Conservation (phyloP, 1,140 invertebrate species). For the Drosophila paulistorum region DNA sequence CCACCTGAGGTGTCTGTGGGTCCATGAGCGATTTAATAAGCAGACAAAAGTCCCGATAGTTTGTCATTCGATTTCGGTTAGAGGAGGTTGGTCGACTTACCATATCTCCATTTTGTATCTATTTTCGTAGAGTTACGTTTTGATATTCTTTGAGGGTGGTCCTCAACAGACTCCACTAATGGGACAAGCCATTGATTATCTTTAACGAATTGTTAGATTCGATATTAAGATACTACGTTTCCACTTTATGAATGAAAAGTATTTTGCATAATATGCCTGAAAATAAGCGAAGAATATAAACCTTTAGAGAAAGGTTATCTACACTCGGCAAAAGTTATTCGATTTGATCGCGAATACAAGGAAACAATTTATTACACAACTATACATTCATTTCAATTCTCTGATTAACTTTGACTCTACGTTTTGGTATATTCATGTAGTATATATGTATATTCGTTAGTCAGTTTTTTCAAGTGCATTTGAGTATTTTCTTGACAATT, state of each 20-base stretch:
- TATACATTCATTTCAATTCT: too few relatives aligned
- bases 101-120: slow-evolving; percentile 45
- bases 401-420: too few relatives aligned
- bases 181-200: slow-evolving; percentile 17
- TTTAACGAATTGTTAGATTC: slow-evolving; percentile 31
- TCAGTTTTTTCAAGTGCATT: slow-evolving; percentile 33
- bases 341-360: too few relatives aligned
- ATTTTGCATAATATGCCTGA: slow-evolving; percentile 14
- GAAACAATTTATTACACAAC: too few relatives aligned
- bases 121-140: background rate
- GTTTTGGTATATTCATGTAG: too few relatives aligned
- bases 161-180: slow-evolving; percentile 15
- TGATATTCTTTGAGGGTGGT: slow-evolving; percentile 42
- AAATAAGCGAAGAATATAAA: background rate
- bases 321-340: background rate
- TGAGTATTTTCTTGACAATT: slow-evolving; percentile 29
- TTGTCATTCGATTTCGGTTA: slow-evolving; percentile 38
- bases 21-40: slow-evolving; percentile 34
- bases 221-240: slow-evolving; percentile 15
- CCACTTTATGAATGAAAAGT: slow-evolving; percentile 17
- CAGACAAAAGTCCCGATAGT: slow-evolving; percentile 50
- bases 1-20: slow-evolving; percentile 65
- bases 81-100: slow-evolving; percentile 23
- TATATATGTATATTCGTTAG: too few relatives aligned
- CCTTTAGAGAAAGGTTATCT: slow-evolving; percentile 3